These are phyloP conservation scores for Ischnus inquisitorius DNA, from an alignment of 2,888 invertebrate species.

Conservation along the genomic window DNA sequence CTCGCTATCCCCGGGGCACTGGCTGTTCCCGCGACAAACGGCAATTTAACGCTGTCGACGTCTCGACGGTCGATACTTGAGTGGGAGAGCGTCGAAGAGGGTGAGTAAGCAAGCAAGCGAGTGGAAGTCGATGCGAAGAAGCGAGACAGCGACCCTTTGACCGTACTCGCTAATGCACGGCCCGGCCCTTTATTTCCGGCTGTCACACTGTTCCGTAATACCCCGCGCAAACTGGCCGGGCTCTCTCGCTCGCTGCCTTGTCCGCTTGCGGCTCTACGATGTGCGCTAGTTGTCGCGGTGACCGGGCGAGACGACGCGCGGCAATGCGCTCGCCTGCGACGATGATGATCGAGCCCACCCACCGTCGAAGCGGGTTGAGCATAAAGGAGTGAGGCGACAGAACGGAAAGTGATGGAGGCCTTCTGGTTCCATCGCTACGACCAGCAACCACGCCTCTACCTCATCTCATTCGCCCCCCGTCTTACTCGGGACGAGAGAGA, in stretches of 20 bases:
- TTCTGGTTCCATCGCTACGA: constrained; percentile 51
- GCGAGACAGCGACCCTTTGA: constrained; percentile 73
- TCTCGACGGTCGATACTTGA: constrained; percentile 68
- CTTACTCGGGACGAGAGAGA: constrained; percentile 22
- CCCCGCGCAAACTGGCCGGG: constrained; percentile 42
- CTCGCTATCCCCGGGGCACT: constrained; percentile 20
- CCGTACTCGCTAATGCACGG: constrained; percentile 77
- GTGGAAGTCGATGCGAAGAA: constrained; percentile 44
- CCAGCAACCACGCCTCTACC: constrained; percentile 59
- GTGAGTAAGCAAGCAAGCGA: constrained; percentile 59
- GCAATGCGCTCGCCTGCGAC: constrained; percentile 32
- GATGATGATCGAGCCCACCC: constrained; percentile 63
- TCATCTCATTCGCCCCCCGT: constrained; percentile 36
- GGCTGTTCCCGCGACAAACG: constrained; percentile 77
- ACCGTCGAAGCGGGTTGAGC: constrained; percentile 21
- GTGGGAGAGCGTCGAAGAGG: constrained; percentile 45
- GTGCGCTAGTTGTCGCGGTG: constrained; percentile 16
- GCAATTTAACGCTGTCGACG: constrained; percentile 79
- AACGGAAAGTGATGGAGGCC: constrained; percentile 41
- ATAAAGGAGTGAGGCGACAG: constrained; percentile 38
- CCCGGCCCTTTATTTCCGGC: constrained; percentile 82
- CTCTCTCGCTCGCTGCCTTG: not conserved
- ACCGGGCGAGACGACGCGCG: constrained; percentile 19
- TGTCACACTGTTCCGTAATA: constrained; percentile 77
- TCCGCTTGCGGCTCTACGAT: not conserved